Conservation (phyloP, 2,113 vertebrate genomes). For the Pongo pygmaeus region DNA sequence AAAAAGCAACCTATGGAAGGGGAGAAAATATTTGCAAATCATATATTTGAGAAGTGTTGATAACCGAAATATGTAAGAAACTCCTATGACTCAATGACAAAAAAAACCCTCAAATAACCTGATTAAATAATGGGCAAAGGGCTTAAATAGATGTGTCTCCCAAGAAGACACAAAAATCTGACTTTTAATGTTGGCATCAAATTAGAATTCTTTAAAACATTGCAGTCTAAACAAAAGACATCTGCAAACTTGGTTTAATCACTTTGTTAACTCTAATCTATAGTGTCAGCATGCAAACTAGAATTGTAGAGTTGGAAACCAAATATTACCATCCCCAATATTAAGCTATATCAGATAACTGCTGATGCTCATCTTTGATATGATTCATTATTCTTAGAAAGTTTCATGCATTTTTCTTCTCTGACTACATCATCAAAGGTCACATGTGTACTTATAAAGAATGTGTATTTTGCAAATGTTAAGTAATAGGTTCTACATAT, state of each 20-base stretch:
- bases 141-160: background rate
- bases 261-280: background rate
- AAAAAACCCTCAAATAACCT: background rate
- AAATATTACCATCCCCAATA: background rate
- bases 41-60: background rate
- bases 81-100: background rate
- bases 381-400: background rate
- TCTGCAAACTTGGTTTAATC: background rate
- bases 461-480: background rate
- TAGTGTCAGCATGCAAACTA: background rate
- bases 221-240: conserved; percentile 32
- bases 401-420: too few species aligned
- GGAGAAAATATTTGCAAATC: background rate
- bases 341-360: background rate
- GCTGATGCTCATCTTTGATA: background rate
- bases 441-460: background rate
- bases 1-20: background rate
- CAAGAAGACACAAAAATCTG: background rate
- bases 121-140: background rate
- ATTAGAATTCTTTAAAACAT: background rate
- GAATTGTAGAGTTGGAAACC: background rate
- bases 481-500: background rate
- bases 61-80: background rate
- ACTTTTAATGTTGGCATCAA: conserved; percentile 9
- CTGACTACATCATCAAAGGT: background rate